Evolutionary conservation across 2,797 vertebrate species (phyloP).

Genomic region (Darevskia mixta): DNA sequence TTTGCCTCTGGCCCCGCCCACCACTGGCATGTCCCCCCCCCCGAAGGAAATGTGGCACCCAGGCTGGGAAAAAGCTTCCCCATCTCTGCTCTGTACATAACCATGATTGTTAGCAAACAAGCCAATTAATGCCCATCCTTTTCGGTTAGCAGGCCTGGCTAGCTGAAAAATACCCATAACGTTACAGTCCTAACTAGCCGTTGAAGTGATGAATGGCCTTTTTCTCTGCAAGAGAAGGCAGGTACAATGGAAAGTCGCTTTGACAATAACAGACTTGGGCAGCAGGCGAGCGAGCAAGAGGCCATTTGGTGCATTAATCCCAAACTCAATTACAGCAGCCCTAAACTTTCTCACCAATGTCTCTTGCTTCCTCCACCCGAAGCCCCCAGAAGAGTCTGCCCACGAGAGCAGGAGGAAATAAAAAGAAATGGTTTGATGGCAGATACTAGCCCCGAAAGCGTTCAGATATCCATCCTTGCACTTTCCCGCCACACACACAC

Average conservation of each 20-base stretch:
- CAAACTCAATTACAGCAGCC: neutral
- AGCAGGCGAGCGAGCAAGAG: no score
- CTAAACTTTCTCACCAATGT: neutral
- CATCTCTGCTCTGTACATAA: no score
- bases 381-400: neutral
- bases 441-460: no score
- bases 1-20: no score
- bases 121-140: neutral
- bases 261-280: neutral
- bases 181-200: neutral
- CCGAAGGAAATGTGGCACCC: no score
- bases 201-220: slow-evolving; percentile 8
- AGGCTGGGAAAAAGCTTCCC: no score
- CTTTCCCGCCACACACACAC: no score
- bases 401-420: neutral
- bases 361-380: neutral
- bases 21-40: no score
- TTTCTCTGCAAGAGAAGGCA: slow-evolving; percentile 16
- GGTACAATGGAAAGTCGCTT: slow-evolving; percentile 21
- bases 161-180: neutral
- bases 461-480: neutral
- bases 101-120: neutral
- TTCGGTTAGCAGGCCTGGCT: neutral
- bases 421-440: neutral
- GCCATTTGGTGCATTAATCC: neutral